Percentiles rank a stretch among this genome's conserved stretches.
These are phyloP conservation scores for Rotaria magnacalcarata DNA, from an alignment of 2,888 invertebrate genomes.

Conservation along the genomic window DNA sequence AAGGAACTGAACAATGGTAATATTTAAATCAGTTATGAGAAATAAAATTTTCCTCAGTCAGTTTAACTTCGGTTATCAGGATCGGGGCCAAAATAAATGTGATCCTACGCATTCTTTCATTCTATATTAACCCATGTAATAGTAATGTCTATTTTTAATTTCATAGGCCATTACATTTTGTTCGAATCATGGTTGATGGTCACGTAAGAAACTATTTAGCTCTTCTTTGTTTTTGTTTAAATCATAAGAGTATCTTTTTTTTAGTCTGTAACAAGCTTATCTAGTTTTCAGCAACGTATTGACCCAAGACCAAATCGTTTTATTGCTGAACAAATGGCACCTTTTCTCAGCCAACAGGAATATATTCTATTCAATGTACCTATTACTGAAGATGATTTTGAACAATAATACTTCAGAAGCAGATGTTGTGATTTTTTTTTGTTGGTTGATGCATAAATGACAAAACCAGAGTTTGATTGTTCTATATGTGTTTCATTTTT, in stretches of 20 bases:
- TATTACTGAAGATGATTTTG: background rate
- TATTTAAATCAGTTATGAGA: too few relatives aligned
- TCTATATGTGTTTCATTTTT: background rate
- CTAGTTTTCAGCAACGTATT: background rate
- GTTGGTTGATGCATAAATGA: background rate
- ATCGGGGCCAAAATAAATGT: too few relatives aligned
- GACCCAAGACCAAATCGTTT: background rate
- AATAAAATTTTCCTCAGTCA: too few relatives aligned
- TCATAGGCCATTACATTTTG: background rate
- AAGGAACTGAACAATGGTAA: background rate
- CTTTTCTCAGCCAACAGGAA: background rate
- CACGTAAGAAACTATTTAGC: background rate
- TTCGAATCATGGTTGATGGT: background rate
- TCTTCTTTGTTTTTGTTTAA: too few relatives aligned
- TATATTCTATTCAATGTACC: constrained; percentile 11
- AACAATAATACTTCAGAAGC: background rate
- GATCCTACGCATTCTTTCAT: too few relatives aligned
- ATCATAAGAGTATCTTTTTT: background rate
- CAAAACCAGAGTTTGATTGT: background rate
- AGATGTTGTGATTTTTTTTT: background rate
- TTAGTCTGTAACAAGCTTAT: background rate
- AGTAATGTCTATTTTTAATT: background rate
- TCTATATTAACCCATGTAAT: too few relatives aligned
- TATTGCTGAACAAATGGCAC: constrained; percentile 6
- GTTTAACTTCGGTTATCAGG: too few relatives aligned